Conservation (phyloP, 2,888 invertebrate species). For the Nudaria mundana region DNA sequence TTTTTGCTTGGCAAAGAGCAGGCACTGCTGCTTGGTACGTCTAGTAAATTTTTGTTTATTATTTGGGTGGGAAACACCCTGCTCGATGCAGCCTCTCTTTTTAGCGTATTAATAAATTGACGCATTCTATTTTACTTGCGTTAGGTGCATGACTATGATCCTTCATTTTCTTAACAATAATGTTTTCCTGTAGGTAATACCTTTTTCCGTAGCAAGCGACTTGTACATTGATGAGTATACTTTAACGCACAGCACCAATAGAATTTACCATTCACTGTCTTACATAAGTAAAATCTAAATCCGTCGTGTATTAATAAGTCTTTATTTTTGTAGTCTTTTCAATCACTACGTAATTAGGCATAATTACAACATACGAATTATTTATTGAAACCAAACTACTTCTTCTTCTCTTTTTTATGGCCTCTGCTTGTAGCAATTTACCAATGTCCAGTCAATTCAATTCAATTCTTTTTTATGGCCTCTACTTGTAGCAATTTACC, state of each 20-base stretch:
- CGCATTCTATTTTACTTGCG: not conserved
- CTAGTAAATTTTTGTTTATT: slow-evolving; percentile 1
- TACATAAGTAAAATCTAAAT: not conserved
- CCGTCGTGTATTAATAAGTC: not conserved
- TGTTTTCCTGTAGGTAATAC: not conserved
- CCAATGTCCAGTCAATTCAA: no score
- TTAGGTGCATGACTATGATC: not conserved
- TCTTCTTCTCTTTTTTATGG: no score
- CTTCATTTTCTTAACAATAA: not conserved
- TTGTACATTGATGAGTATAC: not conserved
- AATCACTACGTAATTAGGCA: not conserved
- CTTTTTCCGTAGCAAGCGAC: not conserved
- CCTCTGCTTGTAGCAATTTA: no score
- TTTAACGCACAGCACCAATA: not conserved
- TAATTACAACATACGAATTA: not conserved
- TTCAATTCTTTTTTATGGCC: no score
- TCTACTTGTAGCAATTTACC: no score
- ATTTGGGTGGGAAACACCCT: not conserved
- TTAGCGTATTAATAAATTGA: not conserved
- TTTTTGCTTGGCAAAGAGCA: slow-evolving; percentile 2
- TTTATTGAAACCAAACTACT: not conserved
- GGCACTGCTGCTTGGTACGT: slow-evolving; percentile 4
- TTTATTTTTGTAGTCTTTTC: not conserved
- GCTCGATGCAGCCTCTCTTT: not conserved
- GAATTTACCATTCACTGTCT: not conserved